These are phyloP conservation scores for Phrynocephalus guinanensis DNA, from an alignment of 2,797 vertebrate genomes.

Conservation along the genomic window DNA sequence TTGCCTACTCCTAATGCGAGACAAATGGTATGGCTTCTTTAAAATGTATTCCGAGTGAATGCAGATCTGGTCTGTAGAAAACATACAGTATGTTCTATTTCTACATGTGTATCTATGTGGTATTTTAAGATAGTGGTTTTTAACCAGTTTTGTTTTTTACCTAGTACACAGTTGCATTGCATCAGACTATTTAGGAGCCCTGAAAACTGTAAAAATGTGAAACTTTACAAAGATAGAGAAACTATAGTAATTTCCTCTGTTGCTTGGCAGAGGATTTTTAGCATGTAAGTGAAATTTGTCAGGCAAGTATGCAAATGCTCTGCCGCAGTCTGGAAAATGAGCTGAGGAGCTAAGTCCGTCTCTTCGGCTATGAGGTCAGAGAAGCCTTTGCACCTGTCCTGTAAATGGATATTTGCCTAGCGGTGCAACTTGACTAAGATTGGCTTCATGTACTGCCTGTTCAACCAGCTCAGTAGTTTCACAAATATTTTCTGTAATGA, in stretches of 20 bases:
- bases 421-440: slow-evolving; percentile 44
- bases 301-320: not conserved
- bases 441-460: slow-evolving; percentile 32
- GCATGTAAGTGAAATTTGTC: not conserved
- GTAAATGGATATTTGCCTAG: slow-evolving; percentile 51
- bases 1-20: not conserved
- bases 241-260: not conserved
- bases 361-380: slow-evolving; percentile 18
- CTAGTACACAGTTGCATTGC: not conserved
- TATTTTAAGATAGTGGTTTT: not conserved
- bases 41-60: not conserved
- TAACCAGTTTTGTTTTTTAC: not conserved
- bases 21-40: not conserved
- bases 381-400: slow-evolving; percentile 44
- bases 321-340: not conserved
- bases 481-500: not conserved
- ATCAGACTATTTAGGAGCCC: not conserved
- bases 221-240: not conserved
- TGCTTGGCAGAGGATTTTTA: not conserved
- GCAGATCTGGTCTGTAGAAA: not conserved
- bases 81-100: not conserved
- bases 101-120: not conserved
- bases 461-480: slow-evolving; percentile 24
- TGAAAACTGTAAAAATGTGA: not conserved
- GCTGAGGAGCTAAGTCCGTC: slow-evolving; percentile 16